Evolutionary conservation across 2,113 vertebrate species (phyloP), one percentile per base, ranked within the genome.

Genomic region (human (Homo sapiens)): DNA sequence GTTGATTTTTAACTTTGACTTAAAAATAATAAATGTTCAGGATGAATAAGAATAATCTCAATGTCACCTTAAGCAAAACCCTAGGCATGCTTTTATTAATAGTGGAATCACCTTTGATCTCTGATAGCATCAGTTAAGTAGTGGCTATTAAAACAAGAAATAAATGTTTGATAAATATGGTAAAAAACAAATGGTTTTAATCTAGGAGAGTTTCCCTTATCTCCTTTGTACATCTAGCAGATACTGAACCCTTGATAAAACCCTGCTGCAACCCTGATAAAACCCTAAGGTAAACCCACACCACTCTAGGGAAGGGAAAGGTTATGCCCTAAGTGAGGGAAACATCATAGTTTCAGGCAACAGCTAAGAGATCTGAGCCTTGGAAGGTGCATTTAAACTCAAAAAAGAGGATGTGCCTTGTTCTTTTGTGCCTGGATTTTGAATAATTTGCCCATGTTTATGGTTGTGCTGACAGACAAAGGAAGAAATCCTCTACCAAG

Each of bases 1-100:
- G 23, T 52, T 93, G 17, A 81, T 38, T 83, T 68, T 68, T 94
- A 82, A 94, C 52, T 66, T 86, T 84, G 17, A 73, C 43, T 72
- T 90, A 22, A 89, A 96, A 92, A 32, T 82, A 89, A 73, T 83
- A 78, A 43, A 83, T 43, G n/a, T 50, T 76, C 57, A 91, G 70
- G n/a, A 52, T 80, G 6, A 89, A 2, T n/a, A 64, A 94, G 5
- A 48, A 43, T 40, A 90, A 50, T 87, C 78, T 93, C 40, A 90
- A 11, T 48, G 79, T 89, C 32, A 94, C 61, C 17, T 22, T 94
- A 90, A 83, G 59, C 8, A 68, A 90, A 94, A 76, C 1, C 10
- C 43, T 27, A 81, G 12, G 9, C 17, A 84, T 64, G 8, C 12
- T 84, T 92, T 91, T 43, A 92, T 83, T 81, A 83, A 38, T 20